phyloP scores from a whole-genome alignment of 2,888 invertebrate species.

The Drosophila affinis region DNA sequence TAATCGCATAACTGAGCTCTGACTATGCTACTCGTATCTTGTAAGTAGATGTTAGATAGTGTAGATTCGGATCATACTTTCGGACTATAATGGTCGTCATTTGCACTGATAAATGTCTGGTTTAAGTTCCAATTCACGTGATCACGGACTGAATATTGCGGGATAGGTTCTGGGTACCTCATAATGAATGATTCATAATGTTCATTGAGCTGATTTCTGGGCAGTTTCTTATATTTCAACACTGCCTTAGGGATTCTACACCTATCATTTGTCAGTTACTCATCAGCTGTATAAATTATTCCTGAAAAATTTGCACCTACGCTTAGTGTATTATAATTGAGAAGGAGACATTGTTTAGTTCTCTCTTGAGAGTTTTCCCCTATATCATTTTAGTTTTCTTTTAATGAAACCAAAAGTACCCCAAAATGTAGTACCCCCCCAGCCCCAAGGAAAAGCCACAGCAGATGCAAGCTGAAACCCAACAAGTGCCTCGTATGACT shows the following conservation, averaged over 20 bases:
- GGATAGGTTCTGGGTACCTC: conserved; percentile 10
- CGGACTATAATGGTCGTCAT: no score
- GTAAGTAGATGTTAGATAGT: not conserved
- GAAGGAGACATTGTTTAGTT: not conserved
- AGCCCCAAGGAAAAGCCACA: conserved; percentile 21
- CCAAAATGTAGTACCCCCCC: conserved; percentile 12
- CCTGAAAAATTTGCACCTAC: not conserved
- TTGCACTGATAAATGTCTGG: not conserved
- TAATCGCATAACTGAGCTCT: no score
- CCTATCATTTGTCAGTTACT: not conserved
- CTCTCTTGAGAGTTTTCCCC: not conserved
- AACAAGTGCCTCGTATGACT: conserved; percentile 55
- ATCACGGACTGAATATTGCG: conserved; percentile 1
- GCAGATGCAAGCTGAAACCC: conserved; percentile 55
- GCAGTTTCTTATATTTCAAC: not conserved
- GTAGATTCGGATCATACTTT: not conserved
- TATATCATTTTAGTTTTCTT: not conserved
- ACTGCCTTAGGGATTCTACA: not conserved
- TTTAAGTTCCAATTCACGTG: not conserved
- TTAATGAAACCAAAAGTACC: not conserved
- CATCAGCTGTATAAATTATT: not conserved
- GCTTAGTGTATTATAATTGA: not conserved
- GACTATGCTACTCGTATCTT: no score
- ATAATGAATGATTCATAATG: conserved; percentile 14
- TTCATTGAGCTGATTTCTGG: conserved; percentile 19